Conservation (phyloP, 2,113 vertebrate genomes). For the Austrofundulus limnaeus region DNA sequence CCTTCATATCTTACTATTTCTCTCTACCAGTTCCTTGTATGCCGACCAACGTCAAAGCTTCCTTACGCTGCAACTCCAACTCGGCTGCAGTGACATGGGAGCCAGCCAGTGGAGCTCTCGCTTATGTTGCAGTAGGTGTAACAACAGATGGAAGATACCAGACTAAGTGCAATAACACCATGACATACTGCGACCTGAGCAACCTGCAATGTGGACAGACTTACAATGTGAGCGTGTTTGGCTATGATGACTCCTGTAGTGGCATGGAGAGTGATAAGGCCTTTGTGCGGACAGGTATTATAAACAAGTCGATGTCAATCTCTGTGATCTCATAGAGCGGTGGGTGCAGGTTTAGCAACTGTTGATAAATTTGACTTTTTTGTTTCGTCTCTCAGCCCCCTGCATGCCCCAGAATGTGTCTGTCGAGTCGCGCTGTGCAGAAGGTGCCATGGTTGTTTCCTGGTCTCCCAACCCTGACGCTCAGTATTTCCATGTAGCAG, state of each 20-base stretch:
- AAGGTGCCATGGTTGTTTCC: slow-evolving; percentile 50
- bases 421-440: slow-evolving; percentile 49
- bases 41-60: slow-evolving; percentile 62
- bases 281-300: slow-evolving; percentile 67
- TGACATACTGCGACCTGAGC: slow-evolving; percentile 64
- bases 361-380: neutral
- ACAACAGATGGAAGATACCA: slow-evolving; percentile 37
- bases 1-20: no score
- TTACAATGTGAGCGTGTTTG: slow-evolving; percentile 69
- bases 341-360: no score
- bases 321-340: neutral
- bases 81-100: slow-evolving; percentile 74
- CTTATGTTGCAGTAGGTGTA: slow-evolving; percentile 62
- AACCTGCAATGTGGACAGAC: slow-evolving; percentile 69
- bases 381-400: slow-evolving; percentile 54
- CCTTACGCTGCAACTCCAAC: slow-evolving; percentile 61
- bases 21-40: slow-evolving; percentile 71
- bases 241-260: slow-evolving; percentile 60
- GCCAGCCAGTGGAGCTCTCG: slow-evolving; percentile 55
- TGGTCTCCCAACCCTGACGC: slow-evolving; percentile 69
- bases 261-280: slow-evolving; percentile 46
- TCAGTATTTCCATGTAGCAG: slow-evolving; percentile 64
- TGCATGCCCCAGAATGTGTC: slow-evolving; percentile 68
- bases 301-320: neutral
- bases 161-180: slow-evolving; percentile 59